Evolutionary conservation across 2,888 invertebrate species (phyloP).

Genomic region (Elmis aenea): DNA sequence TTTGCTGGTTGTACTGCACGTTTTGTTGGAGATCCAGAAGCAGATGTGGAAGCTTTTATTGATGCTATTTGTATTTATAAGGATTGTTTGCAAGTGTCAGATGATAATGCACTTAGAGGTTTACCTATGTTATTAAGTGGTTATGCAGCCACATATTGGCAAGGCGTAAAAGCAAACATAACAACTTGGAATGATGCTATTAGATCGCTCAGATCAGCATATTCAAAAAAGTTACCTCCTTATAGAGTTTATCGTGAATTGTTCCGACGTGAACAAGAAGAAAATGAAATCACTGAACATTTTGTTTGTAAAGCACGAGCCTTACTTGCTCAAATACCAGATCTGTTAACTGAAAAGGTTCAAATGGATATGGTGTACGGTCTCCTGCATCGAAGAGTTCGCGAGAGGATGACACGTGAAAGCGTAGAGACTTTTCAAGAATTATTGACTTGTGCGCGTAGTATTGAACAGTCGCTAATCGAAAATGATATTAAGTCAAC

Average conservation of each 20-base stretch:
- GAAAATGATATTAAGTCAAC: no score
- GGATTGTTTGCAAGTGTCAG: constrained; percentile 12
- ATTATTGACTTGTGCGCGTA: no score
- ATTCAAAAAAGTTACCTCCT: neutral
- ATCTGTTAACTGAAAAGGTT: neutral
- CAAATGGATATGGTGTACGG: neutral
- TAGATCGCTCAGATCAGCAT: neutral
- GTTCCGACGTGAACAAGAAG: constrained; percentile 1
- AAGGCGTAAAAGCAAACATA: constrained; percentile 1
- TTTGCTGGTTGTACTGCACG: constrained; percentile 4
- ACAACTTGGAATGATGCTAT: constrained; percentile 3
- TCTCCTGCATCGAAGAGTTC: neutral
- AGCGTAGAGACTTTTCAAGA: no score
- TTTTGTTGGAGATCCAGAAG: neutral
- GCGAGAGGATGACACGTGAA: neutral
- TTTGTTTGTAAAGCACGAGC: constrained; percentile 4
- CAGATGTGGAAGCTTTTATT: constrained; percentile 1
- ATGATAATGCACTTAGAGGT: constrained; percentile 1
- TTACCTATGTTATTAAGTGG: constrained; percentile 3
- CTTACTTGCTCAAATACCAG: constrained; percentile 1
- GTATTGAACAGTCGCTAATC: no score
- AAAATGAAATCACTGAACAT: neutral
- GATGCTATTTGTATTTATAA: constrained; percentile 1
- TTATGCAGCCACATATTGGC: constrained; percentile 7
- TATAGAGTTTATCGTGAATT: constrained; percentile 3